Evolutionary conservation across 2,888 invertebrate genomes (phyloP), one percentile per base, ranked within the genome.

Genomic region (Pemphredon lugubris): DNA sequence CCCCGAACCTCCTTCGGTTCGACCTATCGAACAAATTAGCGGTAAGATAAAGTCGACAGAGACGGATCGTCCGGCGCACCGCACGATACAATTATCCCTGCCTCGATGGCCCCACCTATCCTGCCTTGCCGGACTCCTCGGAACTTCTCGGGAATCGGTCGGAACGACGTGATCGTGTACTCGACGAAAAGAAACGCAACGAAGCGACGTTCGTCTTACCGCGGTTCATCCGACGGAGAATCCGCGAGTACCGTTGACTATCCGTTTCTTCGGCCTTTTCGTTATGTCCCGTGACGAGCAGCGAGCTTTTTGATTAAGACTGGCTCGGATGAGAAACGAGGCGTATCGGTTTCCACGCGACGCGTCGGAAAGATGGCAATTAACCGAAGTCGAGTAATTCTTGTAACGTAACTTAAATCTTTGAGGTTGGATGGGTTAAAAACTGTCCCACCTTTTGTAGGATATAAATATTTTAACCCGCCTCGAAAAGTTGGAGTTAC

Each of bases 21-120:
- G 32, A 79, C 50, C 79, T 82, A 83, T 84, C 83, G 87, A 84
- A 86, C 86, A 88, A 88, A 88, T 89, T 88, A 87, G 87, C 81
- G 76, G 75, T 65, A 73, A 82, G 88, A 88, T 89, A 88, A 88
- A 83, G 80, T 79, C 85, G 89, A 88, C 88, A 87, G 87, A 87
- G 88, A 89, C 83, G 81, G 84, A 89, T 88, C 83, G 87, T 59
- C 48, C 45, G 73, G 79, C 51, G 77, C 77, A 68, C 75, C 65
- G 71, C 71, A 65, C 78, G 86, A 84, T 84, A 87, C 85, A 87
- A 88, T 87, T 88, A 86, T 84, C 80, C 64, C 74, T 32, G 48
- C 40, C 65, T 59, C 59, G 64, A 57, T 60, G 51, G 4, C 13
- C n/a, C n/a, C 37, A 1, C 2, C n/a, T 1, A 37, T 7, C 4